phyloP scores from a whole-genome alignment of 2,113 vertebrate genomes.

The Chitala chitala region DNA sequence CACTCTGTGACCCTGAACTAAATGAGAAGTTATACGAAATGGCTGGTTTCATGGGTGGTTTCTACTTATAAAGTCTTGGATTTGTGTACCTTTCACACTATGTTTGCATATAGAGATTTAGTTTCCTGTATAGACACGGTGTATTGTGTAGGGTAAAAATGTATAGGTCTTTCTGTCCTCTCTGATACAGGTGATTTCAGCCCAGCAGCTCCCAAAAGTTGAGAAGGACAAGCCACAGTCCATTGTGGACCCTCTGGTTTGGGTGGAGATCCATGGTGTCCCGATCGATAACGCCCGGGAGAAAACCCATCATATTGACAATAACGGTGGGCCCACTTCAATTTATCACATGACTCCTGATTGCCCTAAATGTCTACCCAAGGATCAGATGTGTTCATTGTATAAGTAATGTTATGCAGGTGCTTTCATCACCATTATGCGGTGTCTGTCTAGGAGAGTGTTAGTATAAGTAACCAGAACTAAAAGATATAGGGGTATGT shows the following conservation, averaged over 20 bases:
- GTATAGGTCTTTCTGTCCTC: not conserved
- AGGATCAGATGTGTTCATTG: too few relatives aligned
- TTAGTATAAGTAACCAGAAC: too few relatives aligned
- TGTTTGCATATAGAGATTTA: not conserved
- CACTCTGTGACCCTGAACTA: too few relatives aligned
- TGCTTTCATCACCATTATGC: too few relatives aligned
- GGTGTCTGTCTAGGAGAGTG: too few relatives aligned
- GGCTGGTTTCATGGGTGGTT: not conserved
- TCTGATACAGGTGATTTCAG: slow-evolving; percentile 76
- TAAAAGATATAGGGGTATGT: too few relatives aligned
- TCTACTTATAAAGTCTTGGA: not conserved
- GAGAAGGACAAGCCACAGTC: slow-evolving; percentile 78
- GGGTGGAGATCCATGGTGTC: slow-evolving; percentile 78
- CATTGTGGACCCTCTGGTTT: slow-evolving; percentile 89
- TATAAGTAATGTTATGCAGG: too few relatives aligned
- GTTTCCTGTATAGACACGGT: too few relatives aligned
- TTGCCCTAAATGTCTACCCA: not conserved
- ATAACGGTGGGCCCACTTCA: slow-evolving; percentile 70
- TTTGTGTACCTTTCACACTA: not conserved
- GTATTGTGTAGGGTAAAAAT: not conserved
- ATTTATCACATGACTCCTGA: not conserved
- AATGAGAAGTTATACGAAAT: not conserved
- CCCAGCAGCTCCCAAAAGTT: slow-evolving; percentile 91
- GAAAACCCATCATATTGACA: slow-evolving; percentile 76
- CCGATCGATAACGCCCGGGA: slow-evolving; percentile 71